phyloP scores from a whole-genome alignment of 2,888 invertebrate species.

The Lathronympha strigana region DNA sequence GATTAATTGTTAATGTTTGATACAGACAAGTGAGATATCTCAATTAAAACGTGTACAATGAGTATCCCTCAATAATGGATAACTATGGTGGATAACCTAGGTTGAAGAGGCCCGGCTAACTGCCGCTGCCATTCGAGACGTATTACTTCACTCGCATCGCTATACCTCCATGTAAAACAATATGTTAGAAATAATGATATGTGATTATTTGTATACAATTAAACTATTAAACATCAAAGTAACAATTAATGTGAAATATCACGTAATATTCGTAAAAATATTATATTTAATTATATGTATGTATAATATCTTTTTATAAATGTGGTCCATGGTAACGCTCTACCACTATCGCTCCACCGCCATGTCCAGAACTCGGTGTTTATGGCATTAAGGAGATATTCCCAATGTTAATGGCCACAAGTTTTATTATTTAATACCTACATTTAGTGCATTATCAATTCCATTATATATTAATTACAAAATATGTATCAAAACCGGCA shows the following conservation, averaged over 20 bases:
- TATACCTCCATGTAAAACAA: constrained; percentile 42
- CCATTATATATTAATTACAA: background rate
- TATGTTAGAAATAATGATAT: constrained; percentile 79
- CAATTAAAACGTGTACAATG: constrained; percentile 23
- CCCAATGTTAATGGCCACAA: background rate
- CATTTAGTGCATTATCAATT: background rate
- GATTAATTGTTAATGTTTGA: constrained; percentile 4
- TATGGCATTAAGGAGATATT: background rate
- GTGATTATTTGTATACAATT: constrained; percentile 74
- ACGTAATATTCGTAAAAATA: constrained; percentile 80
- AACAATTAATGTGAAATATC: constrained; percentile 78
- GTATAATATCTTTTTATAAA: constrained; percentile 66
- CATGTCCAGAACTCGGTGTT: constrained; percentile 26
- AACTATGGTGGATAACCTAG: background rate
- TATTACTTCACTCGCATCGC: constrained; percentile 49
- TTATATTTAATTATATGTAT: constrained; percentile 63
- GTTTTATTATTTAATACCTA: background rate
- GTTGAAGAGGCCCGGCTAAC: too few species aligned
- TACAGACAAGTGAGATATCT: constrained; percentile 18
- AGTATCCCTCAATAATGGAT: background rate
- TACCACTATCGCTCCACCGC: constrained; percentile 66
- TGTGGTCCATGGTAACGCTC: constrained; percentile 72
- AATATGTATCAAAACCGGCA: constrained; percentile 3
- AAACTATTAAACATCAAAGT: constrained; percentile 74
- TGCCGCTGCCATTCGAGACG: background rate